phyloP scores from a whole-genome alignment of 2,113 vertebrate genomes.

The Prolemur simus region DNA sequence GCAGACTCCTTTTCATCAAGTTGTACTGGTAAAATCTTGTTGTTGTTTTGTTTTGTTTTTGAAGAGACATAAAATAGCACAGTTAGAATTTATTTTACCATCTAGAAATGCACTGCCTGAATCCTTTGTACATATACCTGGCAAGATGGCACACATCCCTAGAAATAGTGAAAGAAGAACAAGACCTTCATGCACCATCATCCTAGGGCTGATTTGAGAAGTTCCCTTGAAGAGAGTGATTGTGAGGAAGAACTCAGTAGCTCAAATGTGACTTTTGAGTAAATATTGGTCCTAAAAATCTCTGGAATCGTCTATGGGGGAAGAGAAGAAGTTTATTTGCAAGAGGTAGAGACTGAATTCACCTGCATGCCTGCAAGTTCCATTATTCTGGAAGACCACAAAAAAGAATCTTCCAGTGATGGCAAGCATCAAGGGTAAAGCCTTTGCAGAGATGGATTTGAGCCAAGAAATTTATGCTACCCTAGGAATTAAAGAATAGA shows the following conservation, averaged over 20 bases:
- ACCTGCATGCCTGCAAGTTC: background rate
- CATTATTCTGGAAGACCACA: background rate
- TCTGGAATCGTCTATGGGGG: background rate
- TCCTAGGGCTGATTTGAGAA: background rate
- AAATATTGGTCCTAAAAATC: background rate
- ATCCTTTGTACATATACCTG: background rate
- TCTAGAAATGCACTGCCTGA: background rate
- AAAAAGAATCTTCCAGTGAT: background rate
- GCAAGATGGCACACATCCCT: background rate
- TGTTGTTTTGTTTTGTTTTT: too few species aligned
- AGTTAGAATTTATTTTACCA: background rate
- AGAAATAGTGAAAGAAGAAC: background rate
- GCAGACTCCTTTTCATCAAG: background rate
- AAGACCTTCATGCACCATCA: background rate
- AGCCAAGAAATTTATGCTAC: background rate
- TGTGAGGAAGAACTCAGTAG: background rate
- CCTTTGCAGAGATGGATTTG: background rate
- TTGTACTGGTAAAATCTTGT: background rate
- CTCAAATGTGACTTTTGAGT: background rate
- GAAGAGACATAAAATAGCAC: background rate
- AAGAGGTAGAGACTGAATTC: background rate
- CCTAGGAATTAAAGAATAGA: conserved; percentile 2
- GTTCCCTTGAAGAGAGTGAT: background rate
- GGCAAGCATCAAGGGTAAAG: background rate
- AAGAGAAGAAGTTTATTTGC: background rate